phyloP scores from a whole-genome alignment of 1,140 invertebrate species.

The Scaptodrosophila lebanonensis region DNA sequence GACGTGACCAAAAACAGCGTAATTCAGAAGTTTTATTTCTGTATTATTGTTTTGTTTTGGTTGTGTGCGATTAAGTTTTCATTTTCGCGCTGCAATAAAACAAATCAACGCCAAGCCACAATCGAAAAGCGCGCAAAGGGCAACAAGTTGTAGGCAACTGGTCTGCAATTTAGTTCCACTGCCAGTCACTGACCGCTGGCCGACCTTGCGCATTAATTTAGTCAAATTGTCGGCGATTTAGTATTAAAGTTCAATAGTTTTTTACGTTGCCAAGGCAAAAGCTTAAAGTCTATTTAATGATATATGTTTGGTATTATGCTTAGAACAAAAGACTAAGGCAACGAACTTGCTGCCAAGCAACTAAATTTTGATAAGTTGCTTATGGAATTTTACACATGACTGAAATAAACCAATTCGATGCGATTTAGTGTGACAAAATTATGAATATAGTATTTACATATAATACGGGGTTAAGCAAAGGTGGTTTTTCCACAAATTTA shows the following conservation, averaged over 20 bases:
- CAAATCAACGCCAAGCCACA: conserved; percentile 24
- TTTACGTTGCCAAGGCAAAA: conserved; percentile 9
- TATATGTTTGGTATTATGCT: conserved; percentile 32
- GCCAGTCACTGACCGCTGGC: conserved; percentile 55
- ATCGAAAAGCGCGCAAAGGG: conserved; percentile 27
- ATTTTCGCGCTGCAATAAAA: conserved; percentile 26
- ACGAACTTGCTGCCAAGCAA: conserved; percentile 45
- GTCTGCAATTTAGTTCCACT: conserved; percentile 4
- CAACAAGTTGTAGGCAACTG: conserved; percentile 9
- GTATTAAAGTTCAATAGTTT: conserved; percentile 39
- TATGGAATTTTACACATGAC: no score
- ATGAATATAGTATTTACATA: no score
- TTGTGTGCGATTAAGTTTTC: conserved; percentile 41
- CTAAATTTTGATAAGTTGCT: background rate
- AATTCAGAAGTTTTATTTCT: conserved; percentile 35
- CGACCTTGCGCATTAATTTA: conserved; percentile 49
- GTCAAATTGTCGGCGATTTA: conserved; percentile 41
- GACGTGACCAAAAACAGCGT: conserved; percentile 23
- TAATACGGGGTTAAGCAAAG: no score
- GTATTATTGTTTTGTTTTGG: conserved; percentile 9
- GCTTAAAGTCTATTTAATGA: conserved; percentile 27
- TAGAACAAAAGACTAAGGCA: conserved; percentile 67
- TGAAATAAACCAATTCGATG: no score
- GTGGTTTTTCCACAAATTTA: no score
- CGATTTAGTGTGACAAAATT: no score